Evolutionary conservation across 2,888 invertebrate genomes (phyloP), one percentile per base, ranked within the genome.

Genomic region (Desoria tigrina): DNA sequence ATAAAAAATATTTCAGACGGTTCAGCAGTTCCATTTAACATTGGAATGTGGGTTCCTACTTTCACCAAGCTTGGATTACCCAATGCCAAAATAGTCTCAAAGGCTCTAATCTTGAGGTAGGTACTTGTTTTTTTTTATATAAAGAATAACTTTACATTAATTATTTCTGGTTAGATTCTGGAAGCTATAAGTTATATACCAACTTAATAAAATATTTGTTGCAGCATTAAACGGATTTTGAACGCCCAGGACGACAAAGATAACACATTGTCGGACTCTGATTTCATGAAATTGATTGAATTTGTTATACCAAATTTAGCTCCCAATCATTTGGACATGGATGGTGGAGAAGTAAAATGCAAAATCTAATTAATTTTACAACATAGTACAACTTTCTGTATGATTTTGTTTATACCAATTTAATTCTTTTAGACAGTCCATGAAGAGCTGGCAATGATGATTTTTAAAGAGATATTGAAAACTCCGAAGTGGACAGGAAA

Each of bases 31-130:
- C 59, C 61, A 27, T 57, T 37, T 16, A 26, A 59, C n/a, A 56
- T 68, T 42, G 50, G 61, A 7, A 21, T 53, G 23, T 68, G 64
- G 62, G 16, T 68, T 9, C 68, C 68, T 1, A 11, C 55, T 11
- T 68, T 60, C 59, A 50, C 62, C 14, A 50, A 58, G 6, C 27
- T 62, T 23, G 27, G 54, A 4, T n/a, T 55, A 7, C 9, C 4
- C 1, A 45, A 65, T 55, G 64, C 68, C 2, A 37, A 45, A n/a
- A 2, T 27, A 26, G 45, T 65, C 1, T 49, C 23, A 14, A 61
- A 39, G 59, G 62, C 58, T 16, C 58, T 68, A 32, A 2, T 68
- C 3, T 23, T 23, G 50, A 56, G 61, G 57, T 55, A n/a, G n/a
- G n/a, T n/a, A n/a, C n/a, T n/a, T n/a, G n/a, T n/a, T n/a, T n/a